These are phyloP conservation scores for Synergus japonicus DNA, from an alignment of 2,888 invertebrate genomes.

Conservation along the genomic window DNA sequence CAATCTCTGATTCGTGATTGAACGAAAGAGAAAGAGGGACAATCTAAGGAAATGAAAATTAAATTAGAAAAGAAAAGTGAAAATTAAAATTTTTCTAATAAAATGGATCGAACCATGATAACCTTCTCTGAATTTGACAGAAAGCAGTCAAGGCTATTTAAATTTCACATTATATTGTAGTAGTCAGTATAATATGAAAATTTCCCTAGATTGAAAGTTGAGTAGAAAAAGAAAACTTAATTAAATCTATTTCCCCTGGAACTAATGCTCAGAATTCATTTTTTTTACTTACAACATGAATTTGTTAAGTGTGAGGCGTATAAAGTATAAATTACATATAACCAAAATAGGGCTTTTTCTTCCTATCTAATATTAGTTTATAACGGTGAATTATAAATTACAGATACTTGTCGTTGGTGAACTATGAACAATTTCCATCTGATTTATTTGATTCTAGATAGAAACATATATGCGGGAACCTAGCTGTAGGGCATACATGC, in stretches of 20 bases:
- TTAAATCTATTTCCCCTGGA: not conserved
- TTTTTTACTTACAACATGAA: not conserved
- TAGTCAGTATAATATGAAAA: not conserved
- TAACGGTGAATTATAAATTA: not conserved
- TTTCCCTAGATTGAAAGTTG: not conserved
- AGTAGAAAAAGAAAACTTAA: not conserved
- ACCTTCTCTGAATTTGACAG: not conserved
- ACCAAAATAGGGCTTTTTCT: not conserved
- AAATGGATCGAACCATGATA: not conserved
- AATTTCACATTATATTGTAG: not conserved
- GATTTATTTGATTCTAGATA: not conserved
- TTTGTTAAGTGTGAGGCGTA: not conserved
- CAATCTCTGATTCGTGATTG: constrained; percentile 41
- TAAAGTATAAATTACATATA: not conserved
- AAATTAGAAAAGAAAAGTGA: not conserved
- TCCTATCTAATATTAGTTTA: not conserved
- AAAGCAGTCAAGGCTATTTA: not conserved
- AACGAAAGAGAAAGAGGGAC: not conserved
- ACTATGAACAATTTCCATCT: not conserved
- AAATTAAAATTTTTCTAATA: not conserved
- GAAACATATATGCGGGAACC: not conserved
- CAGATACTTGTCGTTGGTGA: not conserved
- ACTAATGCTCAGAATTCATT: not conserved
- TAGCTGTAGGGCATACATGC: not conserved
- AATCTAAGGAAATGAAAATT: not conserved